phyloP scores from a whole-genome alignment of 2,113 vertebrate genomes.

The Archocentrus centrarchus region DNA sequence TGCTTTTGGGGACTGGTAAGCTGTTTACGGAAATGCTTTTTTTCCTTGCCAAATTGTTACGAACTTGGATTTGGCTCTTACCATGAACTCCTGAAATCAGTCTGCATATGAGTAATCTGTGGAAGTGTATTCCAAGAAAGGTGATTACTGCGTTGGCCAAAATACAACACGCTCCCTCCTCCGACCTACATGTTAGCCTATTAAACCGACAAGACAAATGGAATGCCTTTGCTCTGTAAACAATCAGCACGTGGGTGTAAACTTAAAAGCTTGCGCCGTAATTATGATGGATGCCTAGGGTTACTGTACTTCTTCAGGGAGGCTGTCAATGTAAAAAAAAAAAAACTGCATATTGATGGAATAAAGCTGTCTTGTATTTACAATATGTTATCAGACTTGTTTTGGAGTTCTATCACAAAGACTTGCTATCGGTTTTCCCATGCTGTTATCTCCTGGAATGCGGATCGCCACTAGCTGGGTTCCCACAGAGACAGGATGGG shows the following conservation, averaged over 20 bases:
- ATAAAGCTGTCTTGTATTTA: constrained; percentile 48
- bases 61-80: constrained; percentile 25
- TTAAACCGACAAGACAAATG: constrained; percentile 64
- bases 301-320: constrained; percentile 29
- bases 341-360: constrained; percentile 40
- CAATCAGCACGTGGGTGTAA: constrained; percentile 56
- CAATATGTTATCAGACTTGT: constrained; percentile 48
- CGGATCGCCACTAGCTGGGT: constrained; percentile 25
- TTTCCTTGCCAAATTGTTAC: background rate
- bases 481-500: constrained; percentile 57
- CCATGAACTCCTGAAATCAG: constrained; percentile 27
- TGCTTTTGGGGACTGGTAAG: background rate
- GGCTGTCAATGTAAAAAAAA: constrained; percentile 26
- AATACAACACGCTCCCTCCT: constrained; percentile 42
- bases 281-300: constrained; percentile 62
- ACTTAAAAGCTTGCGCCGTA: constrained; percentile 34
- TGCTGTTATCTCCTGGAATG: constrained; percentile 74
- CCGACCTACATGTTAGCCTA: constrained; percentile 51
- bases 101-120: constrained; percentile 11
- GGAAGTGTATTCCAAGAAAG: constrained; percentile 44
- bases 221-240: constrained; percentile 52
- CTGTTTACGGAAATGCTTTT: constrained; percentile 41
- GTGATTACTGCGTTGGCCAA: constrained; percentile 27
- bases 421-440: constrained; percentile 53
- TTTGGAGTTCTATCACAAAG: constrained; percentile 59